A percentile compares a stretch with the other conserved stretches of the same genome.
These are phyloP conservation scores for Meda fulgida DNA, from an alignment of 2,797 vertebrate species.

Conservation along the genomic window DNA sequence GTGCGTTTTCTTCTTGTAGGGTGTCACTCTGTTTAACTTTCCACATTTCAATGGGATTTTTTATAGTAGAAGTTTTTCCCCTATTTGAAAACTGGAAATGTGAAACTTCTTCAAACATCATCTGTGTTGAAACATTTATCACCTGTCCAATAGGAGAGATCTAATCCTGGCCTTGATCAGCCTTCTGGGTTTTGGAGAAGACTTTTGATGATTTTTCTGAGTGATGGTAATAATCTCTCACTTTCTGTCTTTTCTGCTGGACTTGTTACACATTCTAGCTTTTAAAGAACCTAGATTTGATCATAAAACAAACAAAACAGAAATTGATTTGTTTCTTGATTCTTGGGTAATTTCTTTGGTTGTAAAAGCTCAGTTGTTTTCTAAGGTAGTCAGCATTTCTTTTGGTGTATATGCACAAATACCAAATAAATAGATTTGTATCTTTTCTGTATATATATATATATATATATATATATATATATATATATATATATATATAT, in stretches of 20 bases:
- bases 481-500: no score
- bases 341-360: no score
- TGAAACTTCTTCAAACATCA: neutral
- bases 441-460: rapidly evolving
- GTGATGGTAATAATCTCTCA: neutral
- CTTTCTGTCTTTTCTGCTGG: no score
- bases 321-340: neutral
- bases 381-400: no score
- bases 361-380: no score
- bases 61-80: neutral
- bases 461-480: no score
- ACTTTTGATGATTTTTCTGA: neutral
- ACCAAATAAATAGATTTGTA: no score
- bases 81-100: neutral
- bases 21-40: neutral
- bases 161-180: neutral
- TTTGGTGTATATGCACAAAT: no score
- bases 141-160: neutral
- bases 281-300: neutral
- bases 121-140: neutral
- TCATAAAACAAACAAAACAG: neutral
- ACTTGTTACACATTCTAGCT: neutral
- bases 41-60: neutral
- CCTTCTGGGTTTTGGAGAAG: no score
- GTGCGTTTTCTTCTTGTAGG: neutral